Evolutionary conservation across 2,797 vertebrate species (phyloP).

Genomic region (Vespertilio murinus): DNA sequence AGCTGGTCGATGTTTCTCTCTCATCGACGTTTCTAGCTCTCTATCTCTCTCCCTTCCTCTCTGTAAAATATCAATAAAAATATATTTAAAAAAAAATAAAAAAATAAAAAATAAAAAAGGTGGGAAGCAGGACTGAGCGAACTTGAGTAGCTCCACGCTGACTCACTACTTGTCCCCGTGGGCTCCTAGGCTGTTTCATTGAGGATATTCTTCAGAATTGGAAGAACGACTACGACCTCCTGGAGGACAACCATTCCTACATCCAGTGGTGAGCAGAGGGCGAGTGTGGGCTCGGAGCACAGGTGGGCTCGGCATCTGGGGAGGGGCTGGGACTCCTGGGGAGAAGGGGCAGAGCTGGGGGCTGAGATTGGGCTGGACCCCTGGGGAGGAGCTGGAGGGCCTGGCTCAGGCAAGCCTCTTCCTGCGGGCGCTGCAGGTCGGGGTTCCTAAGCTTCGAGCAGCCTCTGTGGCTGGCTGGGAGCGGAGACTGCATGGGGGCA

Average conservation of each 20-base stretch:
- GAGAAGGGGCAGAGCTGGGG: constrained; percentile 72
- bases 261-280: constrained; percentile 93
- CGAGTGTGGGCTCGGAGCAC: fast-evolving
- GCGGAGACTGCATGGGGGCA: fast-evolving
- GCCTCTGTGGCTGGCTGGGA: not conserved
- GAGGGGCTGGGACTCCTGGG: not conserved
- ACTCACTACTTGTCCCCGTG: not conserved
- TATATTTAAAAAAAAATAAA: no score
- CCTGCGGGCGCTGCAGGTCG: not conserved
- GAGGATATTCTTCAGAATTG: constrained; percentile 91
- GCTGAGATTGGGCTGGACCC: not conserved
- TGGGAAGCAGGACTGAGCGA: no score
- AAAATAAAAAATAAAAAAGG: no score
- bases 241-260: constrained; percentile 97
- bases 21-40: no score
- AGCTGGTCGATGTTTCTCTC: no score
- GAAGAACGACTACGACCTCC: constrained; percentile 90
- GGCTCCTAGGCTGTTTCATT: constrained; percentile 88
- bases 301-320: fast-evolving
- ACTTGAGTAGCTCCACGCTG: not conserved
- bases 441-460: not conserved
- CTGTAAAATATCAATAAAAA: no score
- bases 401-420: not conserved
- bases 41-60: no score
- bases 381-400: not conserved